Percentiles rank a stretch among this genome's conserved stretches.
These are phyloP conservation scores for Notoglanidium macrostoma DNA, from an alignment of 2,797 vertebrate genomes.

Conservation along the genomic window DNA sequence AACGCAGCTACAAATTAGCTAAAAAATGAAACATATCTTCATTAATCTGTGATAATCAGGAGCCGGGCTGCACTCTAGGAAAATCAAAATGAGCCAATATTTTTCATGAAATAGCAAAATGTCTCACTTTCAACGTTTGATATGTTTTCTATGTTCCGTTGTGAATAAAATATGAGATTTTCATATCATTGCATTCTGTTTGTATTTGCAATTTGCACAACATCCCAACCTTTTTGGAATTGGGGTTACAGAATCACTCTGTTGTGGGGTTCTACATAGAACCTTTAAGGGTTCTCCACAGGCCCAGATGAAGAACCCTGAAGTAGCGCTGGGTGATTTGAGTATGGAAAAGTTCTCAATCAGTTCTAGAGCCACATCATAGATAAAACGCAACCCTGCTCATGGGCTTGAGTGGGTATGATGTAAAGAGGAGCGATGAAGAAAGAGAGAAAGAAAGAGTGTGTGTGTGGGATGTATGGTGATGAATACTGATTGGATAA, in stretches of 20 bases:
- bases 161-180: too few species aligned
- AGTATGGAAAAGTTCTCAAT: neutral
- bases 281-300: neutral
- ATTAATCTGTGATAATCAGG: neutral
- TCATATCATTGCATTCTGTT: too few species aligned
- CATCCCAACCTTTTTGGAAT: too few species aligned
- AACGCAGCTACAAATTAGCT: neutral
- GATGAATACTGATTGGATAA: slow-evolving; percentile 49
- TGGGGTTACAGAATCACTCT: neutral
- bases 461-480: slow-evolving; percentile 27
- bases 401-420: slow-evolving; percentile 4
- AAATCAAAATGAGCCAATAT: too few species aligned
- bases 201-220: too few species aligned
- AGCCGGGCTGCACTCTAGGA: neutral
- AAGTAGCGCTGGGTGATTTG: neutral
- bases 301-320: neutral
- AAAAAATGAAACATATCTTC: neutral
- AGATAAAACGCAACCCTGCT: slow-evolving; percentile 6
- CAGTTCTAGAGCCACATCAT: neutral
- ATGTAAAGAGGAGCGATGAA: neutral
- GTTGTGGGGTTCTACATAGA: neutral
- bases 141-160: too few species aligned
- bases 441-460: neutral
- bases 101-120: too few species aligned
- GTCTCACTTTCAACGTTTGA: too few species aligned